A percentile compares a stretch with the other conserved stretches of the same genome.
Conservation (phyloP, 2,888 invertebrate genomes). For the Pachydiplax longipennis region DNA sequence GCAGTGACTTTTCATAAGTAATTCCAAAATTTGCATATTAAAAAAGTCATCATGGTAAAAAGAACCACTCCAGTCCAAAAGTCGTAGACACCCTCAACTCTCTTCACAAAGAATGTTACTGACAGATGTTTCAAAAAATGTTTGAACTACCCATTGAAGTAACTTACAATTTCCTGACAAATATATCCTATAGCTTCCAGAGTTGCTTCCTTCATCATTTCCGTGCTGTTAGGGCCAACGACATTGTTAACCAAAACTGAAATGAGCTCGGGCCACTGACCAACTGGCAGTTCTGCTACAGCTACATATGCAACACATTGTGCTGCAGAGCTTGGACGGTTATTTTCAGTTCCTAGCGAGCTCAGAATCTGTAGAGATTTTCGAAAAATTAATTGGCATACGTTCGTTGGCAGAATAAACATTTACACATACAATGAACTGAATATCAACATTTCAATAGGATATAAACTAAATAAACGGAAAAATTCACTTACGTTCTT, state of each 20-base stretch:
- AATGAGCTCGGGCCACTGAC: constrained; percentile 93
- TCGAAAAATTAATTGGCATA: background rate
- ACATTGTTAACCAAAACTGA: constrained; percentile 89
- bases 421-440: background rate
- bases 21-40: too few species aligned
- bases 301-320: constrained; percentile 99
- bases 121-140: too few species aligned
- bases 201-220: constrained; percentile 95
- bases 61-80: too few species aligned
- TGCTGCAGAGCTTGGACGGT: constrained; percentile 95
- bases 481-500: constrained; percentile 79
- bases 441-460: background rate
- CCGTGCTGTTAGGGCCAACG: constrained; percentile 82
- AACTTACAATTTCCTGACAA: constrained; percentile 89
- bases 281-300: constrained; percentile 91
- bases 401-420: background rate
- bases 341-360: constrained; percentile 94
- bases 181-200: constrained; percentile 98
- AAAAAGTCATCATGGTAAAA: too few species aligned
- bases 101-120: too few species aligned
- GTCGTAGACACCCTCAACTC: too few species aligned
- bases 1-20: background rate
- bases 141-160: too few species aligned
- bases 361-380: constrained; percentile 76
- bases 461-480: background rate